These are phyloP conservation scores for Ceuthmochares aereus DNA, from an alignment of 2,113 vertebrate genomes.

Conservation along the genomic window DNA sequence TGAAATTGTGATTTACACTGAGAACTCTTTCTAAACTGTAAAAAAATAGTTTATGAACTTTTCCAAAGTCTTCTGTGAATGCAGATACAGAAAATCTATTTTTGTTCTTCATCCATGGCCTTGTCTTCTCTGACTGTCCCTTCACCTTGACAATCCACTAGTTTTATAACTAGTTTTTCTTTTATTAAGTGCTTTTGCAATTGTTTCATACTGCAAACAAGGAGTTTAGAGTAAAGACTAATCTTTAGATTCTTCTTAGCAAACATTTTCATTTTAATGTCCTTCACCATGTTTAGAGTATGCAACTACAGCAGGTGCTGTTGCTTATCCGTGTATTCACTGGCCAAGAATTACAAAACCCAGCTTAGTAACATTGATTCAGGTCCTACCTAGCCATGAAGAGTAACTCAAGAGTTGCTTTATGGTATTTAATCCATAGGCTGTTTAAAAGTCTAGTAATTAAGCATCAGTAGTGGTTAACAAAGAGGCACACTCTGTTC, in stretches of 20 bases:
- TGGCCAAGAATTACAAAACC: not conserved
- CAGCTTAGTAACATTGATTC: not conserved
- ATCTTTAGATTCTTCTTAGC: not conserved
- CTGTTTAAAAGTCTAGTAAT: not conserved
- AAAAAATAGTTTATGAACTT: not conserved
- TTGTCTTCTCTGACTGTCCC: not conserved
- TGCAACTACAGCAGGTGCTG: not conserved
- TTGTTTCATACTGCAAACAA: not conserved
- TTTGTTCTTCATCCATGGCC: not conserved
- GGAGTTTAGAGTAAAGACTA: not conserved
- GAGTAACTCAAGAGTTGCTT: not conserved
- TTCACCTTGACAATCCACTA: not conserved
- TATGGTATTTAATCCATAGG: not conserved
- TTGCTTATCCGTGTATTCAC: not conserved
- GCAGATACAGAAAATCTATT: not conserved
- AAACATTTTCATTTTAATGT: not conserved
- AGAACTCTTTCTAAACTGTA: not conserved
- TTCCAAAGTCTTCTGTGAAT: not conserved
- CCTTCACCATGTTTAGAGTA: not conserved
- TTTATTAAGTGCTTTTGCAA: not conserved
- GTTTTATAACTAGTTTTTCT: not conserved
- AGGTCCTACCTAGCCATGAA: not conserved
- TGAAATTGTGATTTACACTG: not conserved
- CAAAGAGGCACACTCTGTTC: not conserved
- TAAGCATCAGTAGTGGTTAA: not conserved